A percentile compares a stretch with the other conserved stretches of the same genome.
These are phyloP conservation scores for Lissonota sp. DNA, from an alignment of 2,888 invertebrate species.

Conservation along the genomic window DNA sequence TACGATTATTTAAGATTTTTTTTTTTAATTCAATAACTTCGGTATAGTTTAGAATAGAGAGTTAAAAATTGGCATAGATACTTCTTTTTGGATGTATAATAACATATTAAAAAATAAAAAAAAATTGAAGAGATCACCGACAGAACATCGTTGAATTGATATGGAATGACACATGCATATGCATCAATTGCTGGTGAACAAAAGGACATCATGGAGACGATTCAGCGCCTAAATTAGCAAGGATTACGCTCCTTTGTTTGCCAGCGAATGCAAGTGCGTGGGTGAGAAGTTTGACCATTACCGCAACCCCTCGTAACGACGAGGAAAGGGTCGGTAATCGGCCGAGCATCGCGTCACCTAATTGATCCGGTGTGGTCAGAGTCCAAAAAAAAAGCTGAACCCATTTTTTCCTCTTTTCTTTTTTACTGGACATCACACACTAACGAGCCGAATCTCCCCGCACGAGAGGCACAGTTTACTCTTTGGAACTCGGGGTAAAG, in stretches of 20 bases:
- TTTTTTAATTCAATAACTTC: no score
- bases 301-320: constrained; percentile 46
- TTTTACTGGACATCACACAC: constrained; percentile 46
- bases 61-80: no score
- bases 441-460: constrained; percentile 66
- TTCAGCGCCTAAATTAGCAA: no score
- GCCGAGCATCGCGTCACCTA: constrained; percentile 67
- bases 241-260: not conserved
- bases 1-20: no score
- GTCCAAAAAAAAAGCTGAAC: constrained; percentile 54
- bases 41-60: no score
- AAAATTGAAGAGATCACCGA: no score
- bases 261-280: constrained; percentile 7
- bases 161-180: no score
- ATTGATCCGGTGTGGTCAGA: constrained; percentile 67
- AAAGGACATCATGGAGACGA: no score
- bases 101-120: no score
- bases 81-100: no score
- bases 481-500: constrained; percentile 28
- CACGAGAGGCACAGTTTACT: constrained; percentile 36
- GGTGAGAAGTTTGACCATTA: constrained; percentile 46
- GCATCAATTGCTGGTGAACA: no score
- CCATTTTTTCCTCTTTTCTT: constrained; percentile 13
- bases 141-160: no score
- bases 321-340: constrained; percentile 64